Evolutionary conservation across 2,113 vertebrate species (phyloP), one percentile per base, ranked within the genome.

Genomic region (Ptilorrhoa leucosticta): DNA sequence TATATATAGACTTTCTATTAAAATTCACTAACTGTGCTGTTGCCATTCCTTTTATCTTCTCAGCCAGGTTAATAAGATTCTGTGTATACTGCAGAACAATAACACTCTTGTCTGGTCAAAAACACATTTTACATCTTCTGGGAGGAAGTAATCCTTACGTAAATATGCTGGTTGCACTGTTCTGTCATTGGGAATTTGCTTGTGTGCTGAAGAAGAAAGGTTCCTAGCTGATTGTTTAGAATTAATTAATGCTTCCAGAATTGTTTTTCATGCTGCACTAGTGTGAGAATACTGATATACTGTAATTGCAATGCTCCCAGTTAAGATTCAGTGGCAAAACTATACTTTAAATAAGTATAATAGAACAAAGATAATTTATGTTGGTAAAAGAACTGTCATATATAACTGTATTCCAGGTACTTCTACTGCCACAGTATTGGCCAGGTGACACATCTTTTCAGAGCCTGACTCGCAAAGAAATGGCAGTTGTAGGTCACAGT

Each of bases 51-150:
- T 94, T 87, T 93, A 75, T 91, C 61, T 94, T 91, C 65, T 84
- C 65, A 94, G 47, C 23, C 77, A 87, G 72, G 83, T 94, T 94
- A 92, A 83, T 84, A 83, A 84, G 77, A 91, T 81, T 89, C 77
- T 75, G 64, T 93, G 73, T 42, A 30, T 91, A 66, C 8, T 93
- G 78, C 77, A 78, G 83, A 96, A 75, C 56, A 89, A 40, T 77
- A 91, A 81, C 44, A 78, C 6, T 78, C 37, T 82, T 78, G 58
- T 87, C 83, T 73, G 78, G 50, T 84, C 51, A 89, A 84, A 94
- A 82, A 4, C 72, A 91, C 60, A 66, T 89, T 81, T 94, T 93
- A 58, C 42, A 66, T 87, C 72, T 92, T 92, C 54, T 73, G 47
- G 21, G 84, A 81, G 56, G 68, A 91, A 83, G 33, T 69, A 87